Evolutionary conservation across 2,113 vertebrate genomes (phyloP).

Genomic region (Megaptera novaeangliae): DNA sequence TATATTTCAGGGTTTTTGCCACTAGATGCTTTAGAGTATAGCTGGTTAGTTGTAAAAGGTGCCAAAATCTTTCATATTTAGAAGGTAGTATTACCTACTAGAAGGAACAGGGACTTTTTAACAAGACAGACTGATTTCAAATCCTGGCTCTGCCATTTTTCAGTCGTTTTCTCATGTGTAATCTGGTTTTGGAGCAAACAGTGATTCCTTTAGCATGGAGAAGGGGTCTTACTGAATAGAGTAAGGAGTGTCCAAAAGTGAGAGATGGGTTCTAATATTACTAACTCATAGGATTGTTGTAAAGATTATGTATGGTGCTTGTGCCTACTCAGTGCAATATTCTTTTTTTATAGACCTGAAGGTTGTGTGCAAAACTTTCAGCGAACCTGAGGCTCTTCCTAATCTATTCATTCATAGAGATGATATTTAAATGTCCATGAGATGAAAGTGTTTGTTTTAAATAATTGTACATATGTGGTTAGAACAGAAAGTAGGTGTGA

Average conservation of each 20-base stretch:
- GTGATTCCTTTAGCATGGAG: neutral
- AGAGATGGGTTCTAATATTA: neutral
- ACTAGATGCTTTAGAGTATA: neutral
- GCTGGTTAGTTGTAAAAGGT: neutral
- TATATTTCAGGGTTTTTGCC: neutral
- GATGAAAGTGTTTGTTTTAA: slow-evolving; percentile 77
- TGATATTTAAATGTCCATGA: slow-evolving; percentile 65
- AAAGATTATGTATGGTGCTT: neutral
- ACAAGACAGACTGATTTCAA: neutral
- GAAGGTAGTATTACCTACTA: neutral
- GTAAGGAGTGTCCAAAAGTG: neutral
- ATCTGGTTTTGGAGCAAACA: neutral
- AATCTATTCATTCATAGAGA: slow-evolving; percentile 34
- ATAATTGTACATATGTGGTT: slow-evolving; percentile 74
- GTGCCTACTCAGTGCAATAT: too few species aligned
- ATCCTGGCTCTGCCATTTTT: neutral
- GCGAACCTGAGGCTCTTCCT: slow-evolving; percentile 33
- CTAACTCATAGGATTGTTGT: neutral
- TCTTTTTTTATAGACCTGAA: neutral
- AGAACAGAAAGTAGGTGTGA: slow-evolving; percentile 72
- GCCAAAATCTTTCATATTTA: neutral
- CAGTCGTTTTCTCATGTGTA: neutral
- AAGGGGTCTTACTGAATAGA: neutral
- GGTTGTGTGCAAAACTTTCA: neutral
- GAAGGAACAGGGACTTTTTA: neutral